A percentile compares a stretch with the other conserved stretches of the same genome.
Evolutionary conservation across 2,888 invertebrate genomes (phyloP).

Genomic region (Protula sp.): DNA sequence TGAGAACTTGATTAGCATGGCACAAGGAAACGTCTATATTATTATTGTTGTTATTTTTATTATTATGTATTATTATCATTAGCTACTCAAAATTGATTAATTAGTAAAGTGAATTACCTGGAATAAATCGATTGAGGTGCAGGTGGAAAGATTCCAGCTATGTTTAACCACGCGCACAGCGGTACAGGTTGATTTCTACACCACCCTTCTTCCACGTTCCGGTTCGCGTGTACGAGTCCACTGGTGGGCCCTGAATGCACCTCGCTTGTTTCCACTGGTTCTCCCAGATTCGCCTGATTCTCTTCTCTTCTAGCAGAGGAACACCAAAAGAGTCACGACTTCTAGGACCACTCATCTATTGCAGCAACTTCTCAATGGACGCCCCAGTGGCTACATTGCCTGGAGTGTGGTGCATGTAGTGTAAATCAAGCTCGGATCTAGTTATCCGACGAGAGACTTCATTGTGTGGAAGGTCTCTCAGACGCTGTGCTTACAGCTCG

Average conservation of each 20-base stretch:
- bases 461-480: constrained; percentile 1
- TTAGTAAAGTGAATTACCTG: too few relatives aligned
- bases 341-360: constrained; percentile 1
- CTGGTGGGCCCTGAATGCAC: not conserved
- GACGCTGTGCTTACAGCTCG: constrained; percentile 19
- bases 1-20: too few relatives aligned
- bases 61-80: too few relatives aligned
- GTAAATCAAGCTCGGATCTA: constrained; percentile 19
- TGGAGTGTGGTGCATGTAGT: constrained; percentile 22
- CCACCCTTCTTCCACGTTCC: not conserved
- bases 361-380: constrained; percentile 16
- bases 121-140: too few relatives aligned
- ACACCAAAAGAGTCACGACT: not conserved
- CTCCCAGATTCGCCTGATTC: not conserved
- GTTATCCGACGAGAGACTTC: constrained; percentile 8
- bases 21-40: too few relatives aligned
- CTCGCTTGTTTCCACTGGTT: not conserved
- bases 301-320: not conserved
- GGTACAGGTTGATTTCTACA: not conserved
- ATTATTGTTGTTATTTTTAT: too few relatives aligned
- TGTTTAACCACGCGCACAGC: not conserved
- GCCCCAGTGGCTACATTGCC: constrained; percentile 10
- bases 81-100: not conserved
- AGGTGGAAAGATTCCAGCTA: not conserved
- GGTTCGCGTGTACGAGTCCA: not conserved